A percentile compares a stretch with the other conserved stretches of the same genome.
These are phyloP conservation scores for Atrichornis clamosus DNA, from an alignment of 2,113 vertebrate genomes.

Conservation along the genomic window DNA sequence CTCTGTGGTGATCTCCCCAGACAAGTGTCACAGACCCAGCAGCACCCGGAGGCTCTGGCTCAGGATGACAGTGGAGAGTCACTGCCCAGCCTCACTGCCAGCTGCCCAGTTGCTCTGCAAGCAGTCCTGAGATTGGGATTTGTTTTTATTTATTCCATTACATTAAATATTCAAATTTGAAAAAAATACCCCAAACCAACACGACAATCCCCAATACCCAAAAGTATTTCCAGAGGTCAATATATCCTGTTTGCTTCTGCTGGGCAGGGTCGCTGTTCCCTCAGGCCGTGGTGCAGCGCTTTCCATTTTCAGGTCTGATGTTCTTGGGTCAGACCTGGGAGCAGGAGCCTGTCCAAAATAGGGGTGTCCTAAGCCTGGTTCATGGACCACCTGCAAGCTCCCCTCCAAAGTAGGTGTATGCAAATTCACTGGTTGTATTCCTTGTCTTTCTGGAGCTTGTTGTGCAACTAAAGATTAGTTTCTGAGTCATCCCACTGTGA, in stretches of 20 bases:
- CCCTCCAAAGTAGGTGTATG: background rate
- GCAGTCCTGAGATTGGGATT: background rate
- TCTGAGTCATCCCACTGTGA: background rate
- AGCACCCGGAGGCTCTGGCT: background rate
- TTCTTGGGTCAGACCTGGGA: background rate
- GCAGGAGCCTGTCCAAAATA: background rate
- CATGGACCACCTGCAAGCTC: background rate
- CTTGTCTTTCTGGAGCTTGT: background rate
- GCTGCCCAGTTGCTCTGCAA: background rate
- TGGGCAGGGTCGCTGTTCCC: background rate
- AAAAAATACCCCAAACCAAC: background rate
- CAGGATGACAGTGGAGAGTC: background rate
- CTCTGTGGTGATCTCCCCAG: background rate
- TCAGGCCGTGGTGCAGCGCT: fast-evolving
- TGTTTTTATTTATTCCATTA: background rate
- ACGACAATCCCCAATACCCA: background rate
- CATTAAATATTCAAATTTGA: background rate
- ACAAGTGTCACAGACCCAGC: background rate
- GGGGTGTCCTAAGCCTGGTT: background rate
- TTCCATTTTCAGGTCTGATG: background rate
- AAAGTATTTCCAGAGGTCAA: background rate
- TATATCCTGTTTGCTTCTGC: background rate
- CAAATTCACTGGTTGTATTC: background rate
- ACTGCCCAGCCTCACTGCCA: background rate
- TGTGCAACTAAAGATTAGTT: background rate